Conservation (phyloP, 1,140 invertebrate species). For the Phymorhynchus buccinoides region DNA sequence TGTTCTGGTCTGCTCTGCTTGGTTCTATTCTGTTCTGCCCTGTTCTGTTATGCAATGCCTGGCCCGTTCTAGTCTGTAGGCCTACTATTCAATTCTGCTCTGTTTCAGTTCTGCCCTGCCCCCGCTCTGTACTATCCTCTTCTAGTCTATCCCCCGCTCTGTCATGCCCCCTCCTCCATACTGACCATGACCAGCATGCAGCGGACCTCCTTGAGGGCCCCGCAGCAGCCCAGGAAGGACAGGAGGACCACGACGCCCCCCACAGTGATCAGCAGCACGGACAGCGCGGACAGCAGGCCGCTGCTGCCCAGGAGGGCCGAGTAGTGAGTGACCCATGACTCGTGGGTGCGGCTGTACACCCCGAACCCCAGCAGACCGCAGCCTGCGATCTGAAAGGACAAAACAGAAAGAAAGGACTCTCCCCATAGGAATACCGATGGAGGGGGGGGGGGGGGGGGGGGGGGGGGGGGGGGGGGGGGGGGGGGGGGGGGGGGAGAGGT, state of each 20-base stretch:
- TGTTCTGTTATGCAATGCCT: no score
- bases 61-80: no score
- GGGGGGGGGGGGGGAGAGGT: background rate
- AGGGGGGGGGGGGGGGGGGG: background rate
- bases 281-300: slow-evolving; percentile 50
- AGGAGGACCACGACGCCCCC: slow-evolving; percentile 60
- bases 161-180: no score
- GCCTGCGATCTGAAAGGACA: slow-evolving; percentile 58
- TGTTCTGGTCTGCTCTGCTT: no score
- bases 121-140: no score
- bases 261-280: slow-evolving; percentile 54
- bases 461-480: background rate
- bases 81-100: no score
- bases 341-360: slow-evolving; percentile 59
- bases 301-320: slow-evolving; percentile 56
- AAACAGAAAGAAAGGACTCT: background rate
- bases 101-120: no score
- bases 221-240: slow-evolving; percentile 66
- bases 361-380: slow-evolving; percentile 62
- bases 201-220: slow-evolving; percentile 65
- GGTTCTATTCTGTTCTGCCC: no score
- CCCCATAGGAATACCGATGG: no score
- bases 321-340: slow-evolving; percentile 48
- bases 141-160: no score
- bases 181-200: slow-evolving; percentile 58